Percentiles rank a stretch among this genome's conserved stretches.
Conservation (phyloP, 1,140 invertebrate species). For the Diachasma alloeum region DNA sequence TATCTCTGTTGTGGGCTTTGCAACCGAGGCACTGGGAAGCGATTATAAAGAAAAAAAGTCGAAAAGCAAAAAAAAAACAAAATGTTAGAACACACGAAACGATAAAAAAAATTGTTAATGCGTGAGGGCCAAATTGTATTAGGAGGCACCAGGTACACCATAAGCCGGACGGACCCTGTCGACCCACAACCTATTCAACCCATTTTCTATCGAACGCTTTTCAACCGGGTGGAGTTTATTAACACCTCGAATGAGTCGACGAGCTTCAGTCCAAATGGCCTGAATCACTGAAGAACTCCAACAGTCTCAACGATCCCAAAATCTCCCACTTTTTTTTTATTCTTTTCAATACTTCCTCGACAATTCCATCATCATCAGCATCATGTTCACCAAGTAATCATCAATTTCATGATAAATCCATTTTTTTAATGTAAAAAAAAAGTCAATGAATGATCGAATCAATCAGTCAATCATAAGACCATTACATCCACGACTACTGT, state of each 20-base stretch:
- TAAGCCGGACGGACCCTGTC: background rate
- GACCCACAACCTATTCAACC: constrained; percentile 13
- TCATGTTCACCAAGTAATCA: background rate
- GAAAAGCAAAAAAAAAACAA: background rate
- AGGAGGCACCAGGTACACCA: constrained; percentile 10
- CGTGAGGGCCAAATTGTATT: background rate
- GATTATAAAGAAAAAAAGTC: background rate
- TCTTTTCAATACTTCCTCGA: background rate
- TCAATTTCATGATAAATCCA: background rate
- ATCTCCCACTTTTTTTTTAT: background rate
- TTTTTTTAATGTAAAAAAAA: background rate
- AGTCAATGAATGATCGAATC: background rate
- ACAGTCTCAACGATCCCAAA: background rate
- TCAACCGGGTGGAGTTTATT: background rate
- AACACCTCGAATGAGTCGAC: background rate
- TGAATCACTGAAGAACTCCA: background rate
- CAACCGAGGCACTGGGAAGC: background rate
- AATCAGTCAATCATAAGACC: background rate
- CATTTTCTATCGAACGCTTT: constrained; percentile 1
- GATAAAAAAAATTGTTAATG: background rate
- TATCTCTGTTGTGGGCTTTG: background rate
- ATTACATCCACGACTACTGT: constrained; percentile 29
- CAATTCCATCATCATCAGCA: background rate
- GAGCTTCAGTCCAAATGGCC: background rate
- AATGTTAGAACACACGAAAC: background rate